Evolutionary conservation across 1,140 invertebrate species (phyloP), one percentile per base, ranked within the genome.

Genomic region (Drosophila athabasca): DNA sequence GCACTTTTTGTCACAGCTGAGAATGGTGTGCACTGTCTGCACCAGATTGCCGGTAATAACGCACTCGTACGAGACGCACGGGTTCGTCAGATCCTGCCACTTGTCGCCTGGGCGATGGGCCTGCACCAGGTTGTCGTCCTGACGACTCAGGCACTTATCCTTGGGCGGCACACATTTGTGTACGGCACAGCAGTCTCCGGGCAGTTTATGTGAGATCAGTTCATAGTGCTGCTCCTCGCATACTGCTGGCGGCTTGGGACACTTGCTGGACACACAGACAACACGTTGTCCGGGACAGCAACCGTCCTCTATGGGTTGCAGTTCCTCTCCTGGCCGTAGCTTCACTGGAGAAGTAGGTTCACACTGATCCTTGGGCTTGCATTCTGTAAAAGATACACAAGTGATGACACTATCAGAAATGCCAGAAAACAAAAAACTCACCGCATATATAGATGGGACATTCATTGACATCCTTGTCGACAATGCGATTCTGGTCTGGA

Each of bases 361-460:
- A 19, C 57, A 59, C 11, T 59, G 57, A 24, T 49, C 57, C 2
- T 31, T 45, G 15, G 57, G 45, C 9, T 59, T 59, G 57, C 57
- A 59, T 59, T 59, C 57, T 59, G 13, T 3, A 41, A 24, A 39
- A 2, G 13, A 3, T 15, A 13, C 22, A 35, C 2, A 9, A 17
- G 19, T 49, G 2, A 15, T 35, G 1, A 29, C 26, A 29, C 6
- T 35, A n/a, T n/a, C n/a, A n/a, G 29, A 24, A 24, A 24, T 24
- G 5, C 3, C 24, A 24, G 24, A 24, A 24, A 2, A 24, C 17
- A 3, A 24, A 31, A 19, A 31, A 59, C 57, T 35, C 8, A 59
- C 57, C 57, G 17, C 57, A 59, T 59, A 44, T 35, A n/a, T 59
- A 59, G 13, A 59, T 39, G 17, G 57, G 45, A 19, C 57, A 59